These are phyloP conservation scores for Sebastolobus alascanus DNA, from an alignment of 2,797 vertebrate genomes.

Conservation along the genomic window DNA sequence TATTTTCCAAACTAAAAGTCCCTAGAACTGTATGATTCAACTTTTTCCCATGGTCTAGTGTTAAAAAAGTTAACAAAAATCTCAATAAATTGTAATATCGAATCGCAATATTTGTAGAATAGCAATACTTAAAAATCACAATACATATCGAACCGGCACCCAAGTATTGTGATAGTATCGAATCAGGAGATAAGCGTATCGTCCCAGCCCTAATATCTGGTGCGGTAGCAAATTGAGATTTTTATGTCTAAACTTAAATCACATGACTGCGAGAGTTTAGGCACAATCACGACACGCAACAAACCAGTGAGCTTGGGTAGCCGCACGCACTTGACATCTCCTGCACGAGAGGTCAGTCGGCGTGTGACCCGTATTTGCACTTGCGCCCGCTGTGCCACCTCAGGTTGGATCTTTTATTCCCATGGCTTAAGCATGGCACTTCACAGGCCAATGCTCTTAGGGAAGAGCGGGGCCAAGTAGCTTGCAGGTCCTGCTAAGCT, in stretches of 20 bases:
- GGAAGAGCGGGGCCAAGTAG: slow-evolving; percentile 60
- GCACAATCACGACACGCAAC: slow-evolving; percentile 10
- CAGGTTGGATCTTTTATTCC: slow-evolving; percentile 63
- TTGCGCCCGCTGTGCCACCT: slow-evolving; percentile 54
- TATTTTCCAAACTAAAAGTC: too few species aligned
- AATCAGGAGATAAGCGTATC: neutral
- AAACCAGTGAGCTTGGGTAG: slow-evolving; percentile 8
- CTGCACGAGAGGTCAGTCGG: slow-evolving; percentile 48
- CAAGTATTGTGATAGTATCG: neutral
- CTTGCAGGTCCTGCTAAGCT: slow-evolving; percentile 72
- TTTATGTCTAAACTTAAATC: neutral
- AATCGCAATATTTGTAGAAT: too few species aligned
- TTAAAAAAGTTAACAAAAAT: neutral
- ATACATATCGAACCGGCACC: too few species aligned
- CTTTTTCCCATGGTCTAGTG: neutral
- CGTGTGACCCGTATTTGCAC: slow-evolving; percentile 59
- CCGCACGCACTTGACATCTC: slow-evolving; percentile 21
- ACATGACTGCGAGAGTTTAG: slow-evolving; percentile 5
- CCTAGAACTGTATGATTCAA: neutral
- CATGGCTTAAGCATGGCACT: slow-evolving; percentile 60
- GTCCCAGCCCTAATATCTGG: slow-evolving; percentile 6
- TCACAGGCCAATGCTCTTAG: slow-evolving; percentile 70
- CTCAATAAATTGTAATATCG: too few species aligned
- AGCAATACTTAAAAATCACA: too few species aligned
- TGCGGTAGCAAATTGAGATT: neutral